Conservation (phyloP, 2,113 vertebrate species). For the Sula dactylatra region DNA sequence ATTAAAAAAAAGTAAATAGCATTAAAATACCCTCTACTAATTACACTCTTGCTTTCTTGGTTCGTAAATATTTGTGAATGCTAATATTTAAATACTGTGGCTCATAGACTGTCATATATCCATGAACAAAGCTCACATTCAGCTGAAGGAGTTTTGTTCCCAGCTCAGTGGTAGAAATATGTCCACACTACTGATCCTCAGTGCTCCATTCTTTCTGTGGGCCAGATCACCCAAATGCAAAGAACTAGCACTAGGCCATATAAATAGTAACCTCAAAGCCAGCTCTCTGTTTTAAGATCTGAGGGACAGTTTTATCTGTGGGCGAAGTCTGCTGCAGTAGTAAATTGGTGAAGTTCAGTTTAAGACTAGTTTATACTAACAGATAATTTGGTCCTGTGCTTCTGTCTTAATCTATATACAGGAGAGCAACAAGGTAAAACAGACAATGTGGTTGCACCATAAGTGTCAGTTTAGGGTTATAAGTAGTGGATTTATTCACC, state of each 20-base stretch:
- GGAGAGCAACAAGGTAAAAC: constrained; percentile 11
- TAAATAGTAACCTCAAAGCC: background rate
- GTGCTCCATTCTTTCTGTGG: background rate
- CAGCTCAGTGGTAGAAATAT: background rate
- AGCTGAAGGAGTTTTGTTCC: constrained; percentile 16
- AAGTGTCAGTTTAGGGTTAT: constrained; percentile 24
- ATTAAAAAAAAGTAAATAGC: constrained; percentile 32
- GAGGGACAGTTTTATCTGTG: background rate
- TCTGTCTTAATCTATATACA: constrained; percentile 7
- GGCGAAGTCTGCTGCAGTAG: background rate
- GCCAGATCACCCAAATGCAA: background rate
- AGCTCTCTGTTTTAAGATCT: background rate
- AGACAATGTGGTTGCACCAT: background rate
- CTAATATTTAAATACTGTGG: constrained; percentile 43
- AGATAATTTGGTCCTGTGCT: background rate
- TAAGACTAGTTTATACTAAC: background rate
- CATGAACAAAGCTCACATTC: constrained; percentile 13
- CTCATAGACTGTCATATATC: background rate
- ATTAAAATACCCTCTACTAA: constrained; percentile 53
- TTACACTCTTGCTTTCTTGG: constrained; percentile 20
- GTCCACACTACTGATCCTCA: constrained; percentile 13
- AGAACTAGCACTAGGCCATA: background rate
- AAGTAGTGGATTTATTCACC: constrained; percentile 33
- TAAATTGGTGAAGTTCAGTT: background rate
- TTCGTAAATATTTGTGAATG: constrained; percentile 35